Percentiles rank a stretch among this genome's conserved stretches.
Conservation (phyloP, 2,888 invertebrate species). For the Laspeyria flexula region DNA sequence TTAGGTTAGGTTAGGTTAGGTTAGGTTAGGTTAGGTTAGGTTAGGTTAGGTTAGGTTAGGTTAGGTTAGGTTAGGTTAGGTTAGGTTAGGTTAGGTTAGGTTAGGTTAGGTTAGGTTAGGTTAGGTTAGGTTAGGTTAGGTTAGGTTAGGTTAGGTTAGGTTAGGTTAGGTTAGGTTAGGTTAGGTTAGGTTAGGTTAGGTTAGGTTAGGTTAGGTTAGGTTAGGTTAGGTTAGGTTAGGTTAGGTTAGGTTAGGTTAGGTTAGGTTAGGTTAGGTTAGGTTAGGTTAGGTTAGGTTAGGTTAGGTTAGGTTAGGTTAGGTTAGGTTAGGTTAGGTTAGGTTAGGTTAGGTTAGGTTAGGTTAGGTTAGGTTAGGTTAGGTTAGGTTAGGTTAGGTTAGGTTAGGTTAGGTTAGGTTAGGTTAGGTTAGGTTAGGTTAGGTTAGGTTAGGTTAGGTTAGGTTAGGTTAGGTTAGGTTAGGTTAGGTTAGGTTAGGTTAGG, state of each 20-base stretch:
- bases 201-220: slow-evolving; percentile 22
- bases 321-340: slow-evolving; percentile 26
- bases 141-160: slow-evolving; percentile 17
- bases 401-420: slow-evolving; percentile 21
- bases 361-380: slow-evolving; percentile 41
- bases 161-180: slow-evolving; percentile 17
- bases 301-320: slow-evolving; percentile 38
- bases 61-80: slow-evolving; percentile 27
- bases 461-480: slow-evolving; percentile 18
- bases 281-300: slow-evolving; percentile 38
- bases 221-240: slow-evolving; percentile 15
- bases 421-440: slow-evolving; percentile 15
- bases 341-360: slow-evolving; percentile 40
- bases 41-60: slow-evolving; percentile 26
- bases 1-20: slow-evolving; percentile 29
- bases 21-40: slow-evolving; percentile 29
- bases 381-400: slow-evolving; percentile 24
- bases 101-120: slow-evolving; percentile 21
- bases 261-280: slow-evolving; percentile 16
- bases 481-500: slow-evolving; percentile 16
- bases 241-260: slow-evolving; percentile 15
- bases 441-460: slow-evolving; percentile 16
- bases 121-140: slow-evolving; percentile 16
- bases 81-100: slow-evolving; percentile 21
- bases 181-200: slow-evolving; percentile 22